Conservation (phyloP, 1,140 invertebrate genomes). For the Lasioglossum baleicum region DNA sequence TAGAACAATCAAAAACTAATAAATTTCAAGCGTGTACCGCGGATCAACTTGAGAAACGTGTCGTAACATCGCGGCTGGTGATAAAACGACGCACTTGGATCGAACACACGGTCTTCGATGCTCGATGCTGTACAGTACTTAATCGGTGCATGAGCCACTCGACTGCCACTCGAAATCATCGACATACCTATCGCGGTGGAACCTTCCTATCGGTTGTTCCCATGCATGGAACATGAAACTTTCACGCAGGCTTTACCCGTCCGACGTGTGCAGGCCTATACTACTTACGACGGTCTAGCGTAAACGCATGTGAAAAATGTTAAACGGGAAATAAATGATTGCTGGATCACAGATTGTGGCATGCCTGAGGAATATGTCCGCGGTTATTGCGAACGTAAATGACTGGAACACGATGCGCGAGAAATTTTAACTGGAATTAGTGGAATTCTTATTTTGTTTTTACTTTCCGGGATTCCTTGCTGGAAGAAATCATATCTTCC, state of each 20-base stretch:
- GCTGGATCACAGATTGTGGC: background rate
- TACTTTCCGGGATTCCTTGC: background rate
- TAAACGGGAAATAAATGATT: background rate
- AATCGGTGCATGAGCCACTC: constrained; percentile 51
- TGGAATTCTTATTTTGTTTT: background rate
- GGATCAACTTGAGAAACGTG: constrained; percentile 3
- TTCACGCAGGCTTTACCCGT: constrained; percentile 18
- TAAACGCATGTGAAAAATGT: constrained; percentile 8
- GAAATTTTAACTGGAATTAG: background rate
- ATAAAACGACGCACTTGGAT: constrained; percentile 23
- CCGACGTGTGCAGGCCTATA: constrained; percentile 11
- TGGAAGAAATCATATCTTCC: background rate
- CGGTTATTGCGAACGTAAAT: background rate
- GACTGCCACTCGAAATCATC: constrained; percentile 67
- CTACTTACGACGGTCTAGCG: background rate
- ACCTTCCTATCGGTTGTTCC: constrained; percentile 47
- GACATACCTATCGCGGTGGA: constrained; percentile 49
- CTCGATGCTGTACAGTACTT: constrained; percentile 24
- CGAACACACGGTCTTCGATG: constrained; percentile 13
- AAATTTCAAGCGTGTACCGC: background rate
- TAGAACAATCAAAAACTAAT: background rate
- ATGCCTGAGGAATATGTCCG: background rate
- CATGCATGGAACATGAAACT: constrained; percentile 39
- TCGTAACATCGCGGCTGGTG: constrained; percentile 22
- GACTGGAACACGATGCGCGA: background rate